Evolutionary conservation across 2,888 invertebrate species (phyloP).

Genomic region (Drosophila acutilabella): DNA sequence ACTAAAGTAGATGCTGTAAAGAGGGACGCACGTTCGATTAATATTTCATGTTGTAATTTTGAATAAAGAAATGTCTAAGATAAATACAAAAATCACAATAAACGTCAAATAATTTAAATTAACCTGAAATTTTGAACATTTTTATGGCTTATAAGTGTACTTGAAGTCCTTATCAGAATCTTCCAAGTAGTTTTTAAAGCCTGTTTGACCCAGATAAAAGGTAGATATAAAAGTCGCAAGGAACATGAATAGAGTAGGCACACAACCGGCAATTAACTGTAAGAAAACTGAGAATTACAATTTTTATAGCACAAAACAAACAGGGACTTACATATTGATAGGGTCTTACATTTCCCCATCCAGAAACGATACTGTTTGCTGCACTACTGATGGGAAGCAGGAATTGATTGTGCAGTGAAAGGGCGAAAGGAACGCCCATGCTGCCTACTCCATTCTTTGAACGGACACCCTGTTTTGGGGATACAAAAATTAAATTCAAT

Average conservation of each 20-base stretch:
- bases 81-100: too few relatives aligned
- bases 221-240: constrained; percentile 1
- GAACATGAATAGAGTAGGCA: constrained; percentile 40
- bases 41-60: too few relatives aligned
- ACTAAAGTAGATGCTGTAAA: too few relatives aligned
- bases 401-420: constrained; percentile 57
- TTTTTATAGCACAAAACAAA: too few relatives aligned
- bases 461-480: constrained; percentile 11
- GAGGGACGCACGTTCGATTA: too few relatives aligned
- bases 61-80: too few relatives aligned
- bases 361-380: constrained; percentile 54
- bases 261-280: constrained; percentile 57
- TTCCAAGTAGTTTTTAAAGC: constrained; percentile 15
- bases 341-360: constrained; percentile 66
- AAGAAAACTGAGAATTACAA: not conserved
- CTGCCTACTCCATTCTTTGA: constrained; percentile 4
- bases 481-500: not conserved
- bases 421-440: constrained; percentile 42
- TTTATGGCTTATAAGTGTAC: constrained; percentile 12
- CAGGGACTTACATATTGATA: constrained; percentile 60
- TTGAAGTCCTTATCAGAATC: not conserved
- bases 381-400: constrained; percentile 54
- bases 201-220: not conserved
- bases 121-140: too few relatives aligned
- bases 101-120: too few relatives aligned